Base-by-base conservation (phyloP, 2,888 invertebrate genomes). In the Oscheius sp. region DNA sequence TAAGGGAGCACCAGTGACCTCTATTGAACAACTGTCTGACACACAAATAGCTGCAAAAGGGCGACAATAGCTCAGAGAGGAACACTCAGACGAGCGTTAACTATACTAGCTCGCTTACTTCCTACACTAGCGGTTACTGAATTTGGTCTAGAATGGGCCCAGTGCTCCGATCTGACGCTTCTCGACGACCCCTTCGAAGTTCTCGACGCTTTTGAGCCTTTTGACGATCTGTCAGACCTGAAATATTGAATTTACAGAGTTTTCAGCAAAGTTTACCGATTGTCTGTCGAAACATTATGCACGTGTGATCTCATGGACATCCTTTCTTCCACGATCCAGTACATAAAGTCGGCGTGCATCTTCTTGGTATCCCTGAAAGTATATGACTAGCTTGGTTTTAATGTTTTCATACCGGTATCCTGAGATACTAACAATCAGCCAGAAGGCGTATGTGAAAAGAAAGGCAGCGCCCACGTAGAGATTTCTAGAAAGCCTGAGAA, bases 321-420 rank as follows among this genome's bases (percentile, higher is more conserved):
- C 50, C 83, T 55, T 71, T 85, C 85, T 68, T 85, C 85, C 47
- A 84, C 85, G 29, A 84, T 83, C 85, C 85, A 85, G 68, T 85
- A 85, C 85, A 85, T 85, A 70, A 85, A 85, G 59, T 85, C 85
- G 29, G 83, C 83, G 50, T 82, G 82, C 55, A 85, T 58, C 50
- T 82, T 82, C 53, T 74, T 77, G 3, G 83, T 82, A 70, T 84
- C 83, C 32, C 73, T 73, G 21, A 35, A 68, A 53, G 48, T 1
- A 35, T 1, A 68, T 53, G 9, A 55, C n/a, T 21, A n/a, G 7
- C 32, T 32, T 53, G 37, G 50, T 42, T 21, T 68, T 47, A 32
- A 62, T 62, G 21, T 29, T 62, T 57, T 11, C 48, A 33, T n/a
- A 73, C 73, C 77, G 75, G 53, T 79, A 78, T 5, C 81, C 83